Base-by-base conservation (phyloP, 1,140 invertebrate species). In the Sipha flava region DNA sequence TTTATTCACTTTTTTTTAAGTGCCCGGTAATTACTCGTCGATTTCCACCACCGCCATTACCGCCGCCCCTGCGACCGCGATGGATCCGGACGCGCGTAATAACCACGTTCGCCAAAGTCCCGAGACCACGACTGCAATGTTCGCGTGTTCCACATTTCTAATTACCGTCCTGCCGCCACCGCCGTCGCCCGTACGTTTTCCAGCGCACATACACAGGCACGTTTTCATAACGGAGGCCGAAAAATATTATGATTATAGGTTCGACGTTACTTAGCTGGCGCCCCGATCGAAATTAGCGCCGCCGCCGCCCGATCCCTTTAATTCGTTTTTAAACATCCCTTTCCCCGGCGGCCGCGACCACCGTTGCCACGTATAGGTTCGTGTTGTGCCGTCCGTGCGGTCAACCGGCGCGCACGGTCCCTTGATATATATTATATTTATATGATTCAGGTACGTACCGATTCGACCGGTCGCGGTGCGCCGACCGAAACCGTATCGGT, bases 81-180 rank as follows among this genome's bases (percentile, higher is more conserved):
- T 52, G 21, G 49, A 52, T 52, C 49, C 49, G 49, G 49, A n/a
- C 49, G 21, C 43, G 16, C 16, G 16, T 70, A 70, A 70, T 70
- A 70, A 43, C 66, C 66, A 70, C 40, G 66, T 47, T 29, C 10
- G 26, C 57, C 37, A 70, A 70, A 70, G 66, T 70, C 66, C 47
- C 6, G 23, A 47, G 43, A 31, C 66, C 37, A 47, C 23, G 45
- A 54, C 72, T 75, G n/a, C n/a, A 49, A 57, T 54, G 72, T 75
- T 75, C 49, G 72, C 72, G 72, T 75, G 72, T 75, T 75, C 72
- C 45, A 75, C n/a, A 52, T 52, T 75, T 75, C 72, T 75, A 75
- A 75, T 75, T 75, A 75, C 72, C 49, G 72, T 37, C 47, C 72
- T 29, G 68, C 43, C 68, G 68, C 40, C 40, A 6, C 16, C 16